Evolutionary conservation across 2,113 vertebrate genomes (phyloP), one percentile per base, ranked within the genome.

Genomic region (Oophaga pumilio): DNA sequence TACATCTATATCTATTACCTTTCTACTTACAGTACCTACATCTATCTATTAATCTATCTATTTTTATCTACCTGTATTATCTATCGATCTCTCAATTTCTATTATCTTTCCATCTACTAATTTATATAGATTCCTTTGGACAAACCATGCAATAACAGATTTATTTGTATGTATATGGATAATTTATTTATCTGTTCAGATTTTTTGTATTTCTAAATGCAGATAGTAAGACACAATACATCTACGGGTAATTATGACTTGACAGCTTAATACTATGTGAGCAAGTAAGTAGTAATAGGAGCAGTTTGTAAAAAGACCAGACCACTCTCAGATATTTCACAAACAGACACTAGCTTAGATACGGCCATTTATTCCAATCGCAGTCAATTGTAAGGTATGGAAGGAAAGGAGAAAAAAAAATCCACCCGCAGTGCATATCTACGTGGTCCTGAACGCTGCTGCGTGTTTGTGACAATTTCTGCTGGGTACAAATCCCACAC

Each of bases 401-500:
- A 84, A 28, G 24, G 12, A 24, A 3, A 73, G 0, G 13, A 15
- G 8, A 33, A 15, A 53, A 17, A 10, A 68, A 24, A 22, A 64
- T 53, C 22, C 66, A 52, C 69, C 18, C 68, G 28, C 26, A 69
- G 18, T 43, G 53, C 49, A 9, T 28, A 8, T 56, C 6, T 83
- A 26, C 26, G 49, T 68, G 43, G 81, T 84, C 18, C 57, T 76
- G 79, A 43, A 66, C 33, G 26, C 69, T 33, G 69, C 43, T 18
- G 57, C 56, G 43, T 83, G 71, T 76, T 43, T 82, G 82, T 56
- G 43, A 43, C 56, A 60, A 76, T 76, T 83, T 83, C 20, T n/a
- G 7, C 69, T 28, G 80, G 66, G 84, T 73, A 82, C 86, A 76
- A 64, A 26, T 43, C 62, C 9, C 69, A 52, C 33, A 52, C 50